Evolutionary conservation across 2,888 invertebrate species (phyloP), one percentile per base, ranked within the genome.

Genomic region (Resseliella maxima): DNA sequence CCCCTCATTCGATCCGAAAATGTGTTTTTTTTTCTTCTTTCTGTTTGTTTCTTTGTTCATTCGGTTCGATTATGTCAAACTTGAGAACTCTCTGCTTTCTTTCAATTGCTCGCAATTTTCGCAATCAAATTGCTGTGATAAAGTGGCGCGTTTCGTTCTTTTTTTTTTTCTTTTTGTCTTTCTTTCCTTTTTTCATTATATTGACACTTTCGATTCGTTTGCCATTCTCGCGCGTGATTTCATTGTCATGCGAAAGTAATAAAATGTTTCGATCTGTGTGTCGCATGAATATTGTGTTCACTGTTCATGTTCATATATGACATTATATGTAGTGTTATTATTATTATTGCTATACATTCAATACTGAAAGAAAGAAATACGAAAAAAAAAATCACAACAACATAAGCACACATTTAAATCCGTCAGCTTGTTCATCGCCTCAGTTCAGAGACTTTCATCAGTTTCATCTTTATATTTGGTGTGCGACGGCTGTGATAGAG

Each of bases 171-270:
- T n/a, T n/a, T n/a, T 12, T 45, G 5, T 45, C 45, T 45, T 45
- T 45, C 45, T 45, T 45, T 45, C 45, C 12, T 45, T 12, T n/a
- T n/a, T n/a, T n/a, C n/a, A n/a, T n/a, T 31, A 72, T 72, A 72
- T 72, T 72, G 31, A 38, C 83, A 83, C 83, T 83, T 83, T 83
- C 24, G 24, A 24, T 38, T 83, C 38, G 38, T 83, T 36, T 72
- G 72, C 72, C 72, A 31, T 72, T 36, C 38, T 18, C 41, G 38
- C 83, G 83, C 83, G 83, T 83, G 83, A 83, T 83, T 83, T 83
- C 83, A 83, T 38, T 83, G 83, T 38, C 83, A 83, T 83, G 83
- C 83, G 36, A 83, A 83, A n/a, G 83, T 38, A 83, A 38, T 36
- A 83, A 83, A 83, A 83, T 72, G 72, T 31, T 72, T 72, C 72